phyloP scores from a whole-genome alignment of 2,113 vertebrate species.

The Bubo scandiacus region DNA sequence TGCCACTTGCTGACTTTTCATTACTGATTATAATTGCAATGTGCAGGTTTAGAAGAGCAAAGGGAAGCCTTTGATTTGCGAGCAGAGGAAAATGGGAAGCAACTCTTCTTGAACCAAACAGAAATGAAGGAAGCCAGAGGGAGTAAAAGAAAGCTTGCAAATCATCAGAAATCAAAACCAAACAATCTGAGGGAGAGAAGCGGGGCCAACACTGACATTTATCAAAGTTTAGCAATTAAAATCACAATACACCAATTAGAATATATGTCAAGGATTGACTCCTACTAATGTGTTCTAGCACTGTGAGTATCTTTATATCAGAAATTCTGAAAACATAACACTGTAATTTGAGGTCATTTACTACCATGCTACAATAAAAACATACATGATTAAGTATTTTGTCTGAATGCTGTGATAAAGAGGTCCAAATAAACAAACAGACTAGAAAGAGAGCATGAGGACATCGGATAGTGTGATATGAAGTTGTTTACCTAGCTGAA shows the following conservation, averaged over 20 bases:
- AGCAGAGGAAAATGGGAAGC: neutral
- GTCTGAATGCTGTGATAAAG: neutral
- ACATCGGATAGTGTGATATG: neutral
- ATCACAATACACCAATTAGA: neutral
- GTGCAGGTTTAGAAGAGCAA: conserved; percentile 12
- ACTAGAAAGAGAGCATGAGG: neutral
- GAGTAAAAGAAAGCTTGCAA: neutral
- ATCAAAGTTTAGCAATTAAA: neutral
- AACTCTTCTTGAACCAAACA: neutral
- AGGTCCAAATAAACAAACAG: neutral
- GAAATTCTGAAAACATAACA: neutral
- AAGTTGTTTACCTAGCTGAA: neutral
- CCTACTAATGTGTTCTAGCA: neutral
- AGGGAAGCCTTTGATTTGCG: neutral
- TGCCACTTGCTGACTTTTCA: conserved; percentile 19
- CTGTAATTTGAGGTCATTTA: conserved; percentile 1
- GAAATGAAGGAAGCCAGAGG: neutral
- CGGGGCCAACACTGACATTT: neutral
- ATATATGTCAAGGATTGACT: neutral
- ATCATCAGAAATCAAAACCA: neutral
- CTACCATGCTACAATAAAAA: neutral
- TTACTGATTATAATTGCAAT: conserved; percentile 31
- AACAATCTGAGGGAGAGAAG: neutral
- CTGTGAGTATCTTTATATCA: neutral
- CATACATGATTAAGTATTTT: neutral